Conservation (phyloP, 2,888 invertebrate genomes). For the Ypsolopha scabrella region DNA sequence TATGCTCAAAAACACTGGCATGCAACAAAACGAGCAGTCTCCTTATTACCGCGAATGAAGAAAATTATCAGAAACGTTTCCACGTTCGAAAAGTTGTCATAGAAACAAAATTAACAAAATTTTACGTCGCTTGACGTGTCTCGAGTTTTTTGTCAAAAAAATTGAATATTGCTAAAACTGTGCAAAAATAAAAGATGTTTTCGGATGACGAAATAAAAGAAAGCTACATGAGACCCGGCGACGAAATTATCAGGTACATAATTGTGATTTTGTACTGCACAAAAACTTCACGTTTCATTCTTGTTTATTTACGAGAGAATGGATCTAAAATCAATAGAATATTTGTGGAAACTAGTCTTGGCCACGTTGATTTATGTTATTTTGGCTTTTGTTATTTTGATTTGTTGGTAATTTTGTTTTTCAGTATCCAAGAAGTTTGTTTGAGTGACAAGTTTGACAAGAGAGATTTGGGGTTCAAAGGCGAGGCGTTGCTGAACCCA, state of each 20-base stretch:
- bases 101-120: constrained; percentile 43
- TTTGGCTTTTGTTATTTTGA: constrained; percentile 9
- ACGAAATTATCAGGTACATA: constrained; percentile 56
- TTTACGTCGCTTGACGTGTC: constrained; percentile 32
- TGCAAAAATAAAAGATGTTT: constrained; percentile 59
- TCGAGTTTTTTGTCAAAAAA: constrained; percentile 53
- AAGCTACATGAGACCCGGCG: constrained; percentile 49
- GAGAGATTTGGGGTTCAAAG: constrained; percentile 39
- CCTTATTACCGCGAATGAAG: constrained; percentile 13
- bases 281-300: constrained; percentile 13
- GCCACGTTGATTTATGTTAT: constrained; percentile 34
- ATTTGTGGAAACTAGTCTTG: constrained; percentile 15
- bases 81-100: constrained; percentile 32
- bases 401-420: background rate
- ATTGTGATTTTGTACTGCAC: background rate
- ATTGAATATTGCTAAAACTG: constrained; percentile 40
- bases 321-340: constrained; percentile 13
- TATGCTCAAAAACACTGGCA: constrained; percentile 7
- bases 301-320: constrained; percentile 21
- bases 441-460: constrained; percentile 53
- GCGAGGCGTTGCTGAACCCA: constrained; percentile 32
- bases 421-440: constrained; percentile 55
- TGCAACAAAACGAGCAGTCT: constrained; percentile 4
- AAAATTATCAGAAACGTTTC: constrained; percentile 23
- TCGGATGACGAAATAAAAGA: constrained; percentile 64